Conservation (phyloP, 2,797 vertebrate species). For the Tangara arthus region DNA sequence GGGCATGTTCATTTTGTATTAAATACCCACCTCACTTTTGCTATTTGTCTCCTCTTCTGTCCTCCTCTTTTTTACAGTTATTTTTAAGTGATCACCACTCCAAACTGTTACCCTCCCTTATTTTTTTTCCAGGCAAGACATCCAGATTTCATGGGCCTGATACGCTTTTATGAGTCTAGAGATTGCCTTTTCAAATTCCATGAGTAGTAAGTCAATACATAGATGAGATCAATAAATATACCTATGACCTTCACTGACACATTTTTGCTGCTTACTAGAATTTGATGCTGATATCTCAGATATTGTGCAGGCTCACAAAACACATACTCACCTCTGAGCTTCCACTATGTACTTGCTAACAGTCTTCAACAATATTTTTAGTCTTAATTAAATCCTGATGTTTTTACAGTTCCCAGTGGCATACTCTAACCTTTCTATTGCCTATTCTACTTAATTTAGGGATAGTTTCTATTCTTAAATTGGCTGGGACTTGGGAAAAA, state of each 20-base stretch:
- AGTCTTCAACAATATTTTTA: neutral
- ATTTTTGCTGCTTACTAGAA: neutral
- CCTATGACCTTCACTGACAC: neutral
- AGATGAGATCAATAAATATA: neutral
- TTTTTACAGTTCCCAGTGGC: neutral
- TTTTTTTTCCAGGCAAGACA: neutral
- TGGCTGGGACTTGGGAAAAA: neutral
- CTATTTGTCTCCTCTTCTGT: neutral
- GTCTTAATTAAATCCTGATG: constrained; percentile 6
- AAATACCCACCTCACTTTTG: neutral
- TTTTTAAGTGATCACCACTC: neutral
- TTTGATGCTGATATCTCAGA: neutral
- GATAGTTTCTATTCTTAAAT: neutral
- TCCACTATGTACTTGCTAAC: neutral
- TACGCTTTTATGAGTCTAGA: neutral
- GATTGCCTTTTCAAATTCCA: neutral
- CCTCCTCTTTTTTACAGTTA: neutral
- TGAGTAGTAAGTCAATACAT: neutral
- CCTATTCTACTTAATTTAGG: neutral
- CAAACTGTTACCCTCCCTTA: neutral
- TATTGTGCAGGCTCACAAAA: neutral
- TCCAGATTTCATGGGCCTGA: neutral
- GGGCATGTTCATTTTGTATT: neutral
- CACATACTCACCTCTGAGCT: neutral
- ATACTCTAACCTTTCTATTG: neutral